These are phyloP conservation scores for Stenodema calcarata DNA, from an alignment of 2,888 invertebrate species.

Conservation along the genomic window DNA sequence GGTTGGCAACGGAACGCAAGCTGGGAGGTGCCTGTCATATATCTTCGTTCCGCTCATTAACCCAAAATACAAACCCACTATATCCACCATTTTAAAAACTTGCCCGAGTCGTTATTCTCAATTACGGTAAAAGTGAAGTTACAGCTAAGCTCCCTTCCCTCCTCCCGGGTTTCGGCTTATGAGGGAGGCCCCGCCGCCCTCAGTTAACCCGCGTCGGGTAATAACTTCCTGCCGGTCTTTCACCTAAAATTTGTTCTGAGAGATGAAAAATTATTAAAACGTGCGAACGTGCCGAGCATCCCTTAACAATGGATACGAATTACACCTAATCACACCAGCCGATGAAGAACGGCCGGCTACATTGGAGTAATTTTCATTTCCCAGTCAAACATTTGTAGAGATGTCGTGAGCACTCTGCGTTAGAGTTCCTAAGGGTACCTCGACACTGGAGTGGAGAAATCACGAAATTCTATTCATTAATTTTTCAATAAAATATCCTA, in stretches of 20 bases:
- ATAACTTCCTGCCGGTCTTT: neutral
- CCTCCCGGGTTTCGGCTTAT: neutral
- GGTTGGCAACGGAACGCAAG: neutral
- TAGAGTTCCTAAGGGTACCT: too few relatives aligned
- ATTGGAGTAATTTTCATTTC: too few relatives aligned
- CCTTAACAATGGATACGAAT: too few relatives aligned
- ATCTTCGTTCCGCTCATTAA: conserved; percentile 42
- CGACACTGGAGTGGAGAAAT: too few relatives aligned
- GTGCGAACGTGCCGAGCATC: neutral
- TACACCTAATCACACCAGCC: too few relatives aligned
- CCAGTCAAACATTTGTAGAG: too few relatives aligned
- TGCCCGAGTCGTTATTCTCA: conserved; percentile 26
- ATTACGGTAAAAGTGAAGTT: conserved; percentile 19
- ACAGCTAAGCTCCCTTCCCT: neutral
- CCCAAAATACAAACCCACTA: conserved; percentile 18
- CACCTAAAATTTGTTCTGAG: neutral
- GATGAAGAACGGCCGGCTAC: too few relatives aligned
- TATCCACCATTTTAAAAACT: conserved; percentile 33
- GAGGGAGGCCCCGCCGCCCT: neutral
- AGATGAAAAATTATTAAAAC: neutral
- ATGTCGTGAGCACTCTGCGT: too few relatives aligned
- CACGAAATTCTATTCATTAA: too few relatives aligned
- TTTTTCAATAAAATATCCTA: too few relatives aligned
- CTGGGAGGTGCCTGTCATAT: neutral
- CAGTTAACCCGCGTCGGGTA: neutral